Evolutionary conservation across 2,797 vertebrate species (phyloP).

Genomic region (Rachycentron canadum): DNA sequence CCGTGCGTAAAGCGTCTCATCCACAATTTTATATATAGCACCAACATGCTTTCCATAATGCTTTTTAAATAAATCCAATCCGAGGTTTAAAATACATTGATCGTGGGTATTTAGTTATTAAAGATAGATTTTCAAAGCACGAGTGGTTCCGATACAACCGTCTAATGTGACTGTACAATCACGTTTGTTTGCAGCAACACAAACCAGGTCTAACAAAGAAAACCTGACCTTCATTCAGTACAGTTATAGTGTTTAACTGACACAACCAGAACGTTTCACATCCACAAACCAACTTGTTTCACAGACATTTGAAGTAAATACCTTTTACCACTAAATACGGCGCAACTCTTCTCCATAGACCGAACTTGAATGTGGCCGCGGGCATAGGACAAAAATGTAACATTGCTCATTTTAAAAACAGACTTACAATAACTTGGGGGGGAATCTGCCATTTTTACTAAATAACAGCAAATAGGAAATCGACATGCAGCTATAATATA

Average conservation of each 20-base stretch:
- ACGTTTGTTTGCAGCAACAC: conserved; percentile 2
- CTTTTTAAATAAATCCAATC: conserved; percentile 1
- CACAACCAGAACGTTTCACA: conserved; percentile 13
- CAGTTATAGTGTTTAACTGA: conserved; percentile 11
- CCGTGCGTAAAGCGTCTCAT: conserved; percentile 39
- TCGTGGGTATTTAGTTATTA: conserved; percentile 18
- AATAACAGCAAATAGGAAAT: conserved; percentile 44
- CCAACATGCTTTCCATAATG: conserved; percentile 29
- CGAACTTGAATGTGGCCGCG: conserved; percentile 34
- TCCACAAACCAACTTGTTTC: conserved; percentile 26
- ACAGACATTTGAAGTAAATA: conserved; percentile 24
- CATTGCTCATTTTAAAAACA: conserved; percentile 7
- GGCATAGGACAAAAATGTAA: neutral
- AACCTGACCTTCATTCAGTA: conserved; percentile 19
- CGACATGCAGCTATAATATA: conserved; percentile 62
- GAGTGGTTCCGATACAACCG: neutral
- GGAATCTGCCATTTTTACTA: conserved; percentile 39
- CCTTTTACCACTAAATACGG: neutral
- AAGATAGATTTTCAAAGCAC: neutral
- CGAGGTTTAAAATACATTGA: conserved; percentile 13
- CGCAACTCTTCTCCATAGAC: neutral
- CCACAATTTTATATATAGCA: neutral
- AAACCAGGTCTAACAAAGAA: neutral
- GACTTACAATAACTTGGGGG: conserved; percentile 25
- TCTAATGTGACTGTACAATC: neutral